Evolutionary conservation across 23 tunicate genomes (phyloP), one percentile per base, ranked within the genome.

Genomic region (Styela clava): DNA sequence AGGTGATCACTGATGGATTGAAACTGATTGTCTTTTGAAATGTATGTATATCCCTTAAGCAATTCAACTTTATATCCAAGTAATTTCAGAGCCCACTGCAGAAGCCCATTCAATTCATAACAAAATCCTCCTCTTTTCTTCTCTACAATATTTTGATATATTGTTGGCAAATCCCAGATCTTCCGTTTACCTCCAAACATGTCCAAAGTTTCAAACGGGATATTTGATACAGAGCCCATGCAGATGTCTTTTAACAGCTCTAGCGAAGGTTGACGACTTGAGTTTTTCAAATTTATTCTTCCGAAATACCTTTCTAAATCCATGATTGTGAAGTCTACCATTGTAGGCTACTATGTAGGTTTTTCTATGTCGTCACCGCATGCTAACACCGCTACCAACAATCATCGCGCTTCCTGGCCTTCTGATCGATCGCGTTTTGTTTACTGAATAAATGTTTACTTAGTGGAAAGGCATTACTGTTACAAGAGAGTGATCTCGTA

Each of bases 131-230:
- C 94, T 61, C 88, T 62, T 2, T 72, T 61, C 3, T 79, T 35
- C 24, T 26, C 27, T 23, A 88, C 86, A 9, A 84, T 79, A 69
- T 68, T 69, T 29, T 88, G 27, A 61, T 83, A 88, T 23, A 88
- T 79, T 30, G 63, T 37, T 0, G 83, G 67, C 27, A 88, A 51
- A 37, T 88, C 78, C 29, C 79, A 62, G 5, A 23, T 34, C 24
- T 79, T 88, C 24, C 36, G 34, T 64, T 16, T 68, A 9, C 88
- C 86, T 27, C 83, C 86, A 79, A 88, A 88, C 62, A 84, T 25
- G 63, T 88, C 94, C 67, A 88, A 30, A 3, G 87, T 88, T 21
- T 88, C 94, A 1, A 33, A 27, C 1, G 94, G 94, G 1, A 88
- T 68, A 16, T 62, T 35, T 25, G 81, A 68, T 2, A 36, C 94